phyloP scores from a whole-genome alignment of 1,140 invertebrate species.

The Caenorhabditis brenneri region DNA sequence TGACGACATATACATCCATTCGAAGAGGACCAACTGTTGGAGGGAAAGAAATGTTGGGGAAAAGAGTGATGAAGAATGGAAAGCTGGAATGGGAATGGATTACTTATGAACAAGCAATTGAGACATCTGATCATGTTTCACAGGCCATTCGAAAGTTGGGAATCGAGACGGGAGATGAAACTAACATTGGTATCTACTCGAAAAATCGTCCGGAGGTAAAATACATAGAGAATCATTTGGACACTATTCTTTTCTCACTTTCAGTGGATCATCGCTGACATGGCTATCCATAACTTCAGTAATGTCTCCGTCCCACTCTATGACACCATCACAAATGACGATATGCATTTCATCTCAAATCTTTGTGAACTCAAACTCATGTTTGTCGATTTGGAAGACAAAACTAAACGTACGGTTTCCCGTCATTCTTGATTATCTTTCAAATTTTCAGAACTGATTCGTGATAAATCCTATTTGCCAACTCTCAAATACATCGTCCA shows the following conservation, averaged over 20 bases:
- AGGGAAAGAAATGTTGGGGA: conserved; percentile 18
- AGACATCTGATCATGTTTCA: conserved; percentile 9
- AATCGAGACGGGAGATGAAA: not conserved
- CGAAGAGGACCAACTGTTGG: not conserved
- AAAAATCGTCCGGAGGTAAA: conserved; percentile 19
- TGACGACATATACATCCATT: not conserved
- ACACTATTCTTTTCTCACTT: too few species aligned
- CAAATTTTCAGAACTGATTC: conserved; percentile 10
- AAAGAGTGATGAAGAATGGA: conserved; percentile 27
- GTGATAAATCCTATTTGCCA: not conserved
- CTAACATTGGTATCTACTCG: conserved; percentile 3
- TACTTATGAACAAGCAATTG: not conserved
- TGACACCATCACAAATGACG: conserved; percentile 5
- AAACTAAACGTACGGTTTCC: conserved; percentile 17
- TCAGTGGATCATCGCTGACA: conserved; percentile 4
- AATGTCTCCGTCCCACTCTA: conserved; percentile 20
- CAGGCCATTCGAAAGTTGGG: conserved; percentile 20
- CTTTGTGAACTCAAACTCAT: conserved; percentile 14
- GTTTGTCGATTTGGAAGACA: conserved; percentile 33
- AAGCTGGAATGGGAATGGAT: conserved; percentile 31
- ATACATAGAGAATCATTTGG: too few species aligned
- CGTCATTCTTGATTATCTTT: not conserved
- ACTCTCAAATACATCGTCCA: conserved; percentile 44
- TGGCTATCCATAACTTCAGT: conserved; percentile 2
- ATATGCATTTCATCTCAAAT: conserved; percentile 9